phyloP scores from a whole-genome alignment of 2,797 vertebrate species.

The Pangasius mekongensis region DNA sequence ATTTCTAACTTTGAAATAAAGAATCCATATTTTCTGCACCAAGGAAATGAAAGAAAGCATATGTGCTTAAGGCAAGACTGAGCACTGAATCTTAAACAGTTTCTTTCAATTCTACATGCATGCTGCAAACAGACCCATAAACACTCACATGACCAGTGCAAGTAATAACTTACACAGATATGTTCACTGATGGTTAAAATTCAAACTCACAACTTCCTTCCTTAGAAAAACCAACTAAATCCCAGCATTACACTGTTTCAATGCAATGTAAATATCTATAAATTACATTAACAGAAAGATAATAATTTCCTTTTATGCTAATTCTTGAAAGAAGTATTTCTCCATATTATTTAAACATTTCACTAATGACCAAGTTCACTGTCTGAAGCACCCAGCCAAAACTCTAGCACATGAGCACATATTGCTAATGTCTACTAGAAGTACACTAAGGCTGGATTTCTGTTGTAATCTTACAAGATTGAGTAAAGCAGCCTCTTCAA shows the following conservation, averaged over 20 bases:
- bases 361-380: background rate
- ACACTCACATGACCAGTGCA: background rate
- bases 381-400: background rate
- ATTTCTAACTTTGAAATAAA: too few relatives aligned
- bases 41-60: too few relatives aligned
- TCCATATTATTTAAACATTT: background rate
- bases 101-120: background rate
- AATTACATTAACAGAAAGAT: too few relatives aligned
- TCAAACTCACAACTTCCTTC: background rate
- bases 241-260: too few relatives aligned
- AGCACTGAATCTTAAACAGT: background rate
- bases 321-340: background rate
- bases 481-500: too few relatives aligned
- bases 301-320: too few relatives aligned
- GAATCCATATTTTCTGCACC: too few relatives aligned
- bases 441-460: too few relatives aligned
- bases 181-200: background rate
- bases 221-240: too few relatives aligned
- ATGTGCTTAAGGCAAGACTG: too few relatives aligned
- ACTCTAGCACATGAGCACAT: background rate
- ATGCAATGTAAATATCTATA: too few relatives aligned
- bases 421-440: background rate
- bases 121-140: background rate
- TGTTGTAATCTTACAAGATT: too few relatives aligned
- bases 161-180: background rate